Evolutionary conservation across 2,113 vertebrate genomes (phyloP).

Genomic region (Seriola quinqueradiata): DNA sequence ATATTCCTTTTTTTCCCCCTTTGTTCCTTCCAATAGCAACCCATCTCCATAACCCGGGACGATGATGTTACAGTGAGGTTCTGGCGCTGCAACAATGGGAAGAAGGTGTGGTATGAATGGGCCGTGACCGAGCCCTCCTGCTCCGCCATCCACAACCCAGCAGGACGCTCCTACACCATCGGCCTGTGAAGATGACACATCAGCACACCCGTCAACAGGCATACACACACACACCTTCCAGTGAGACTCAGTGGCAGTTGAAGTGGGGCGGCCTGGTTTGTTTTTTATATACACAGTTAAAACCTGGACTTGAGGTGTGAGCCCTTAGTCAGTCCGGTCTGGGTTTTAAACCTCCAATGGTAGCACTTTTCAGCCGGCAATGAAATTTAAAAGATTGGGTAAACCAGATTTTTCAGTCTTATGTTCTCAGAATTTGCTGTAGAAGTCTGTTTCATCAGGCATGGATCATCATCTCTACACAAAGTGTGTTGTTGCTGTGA

Average conservation of each 20-base stretch:
- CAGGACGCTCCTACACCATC: conserved; percentile 95
- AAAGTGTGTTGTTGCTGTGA: conserved; percentile 27
- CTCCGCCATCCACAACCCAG: conserved; percentile 94
- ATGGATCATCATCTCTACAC: conserved; percentile 25
- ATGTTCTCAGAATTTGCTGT: neutral
- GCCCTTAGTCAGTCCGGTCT: neutral
- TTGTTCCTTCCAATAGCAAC: conserved; percentile 83
- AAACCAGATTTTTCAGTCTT: conserved; percentile 20
- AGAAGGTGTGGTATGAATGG: conserved; percentile 98
- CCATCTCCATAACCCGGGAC: conserved; percentile 86
- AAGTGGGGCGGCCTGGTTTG: conserved; percentile 14
- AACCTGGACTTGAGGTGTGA: conserved; percentile 35
- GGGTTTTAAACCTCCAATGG: conserved; percentile 8
- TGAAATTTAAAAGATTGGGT: conserved; percentile 10
- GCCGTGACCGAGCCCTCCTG: conserved; percentile 92
- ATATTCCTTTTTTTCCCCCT: neutral
- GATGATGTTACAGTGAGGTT: conserved; percentile 89
- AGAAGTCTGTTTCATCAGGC: conserved; percentile 24
- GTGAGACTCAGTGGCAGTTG: conserved; percentile 4
- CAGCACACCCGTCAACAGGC: neutral
- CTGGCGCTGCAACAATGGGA: conserved; percentile 94
- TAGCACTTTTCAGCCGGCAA: conserved; percentile 11
- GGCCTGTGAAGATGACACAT: conserved; percentile 84
- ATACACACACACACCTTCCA: conserved; percentile 6
- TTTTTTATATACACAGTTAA: conserved; percentile 15